These are phyloP conservation scores for Grammomys surdaster DNA, from an alignment of 2,113 vertebrate species.

Conservation along the genomic window DNA sequence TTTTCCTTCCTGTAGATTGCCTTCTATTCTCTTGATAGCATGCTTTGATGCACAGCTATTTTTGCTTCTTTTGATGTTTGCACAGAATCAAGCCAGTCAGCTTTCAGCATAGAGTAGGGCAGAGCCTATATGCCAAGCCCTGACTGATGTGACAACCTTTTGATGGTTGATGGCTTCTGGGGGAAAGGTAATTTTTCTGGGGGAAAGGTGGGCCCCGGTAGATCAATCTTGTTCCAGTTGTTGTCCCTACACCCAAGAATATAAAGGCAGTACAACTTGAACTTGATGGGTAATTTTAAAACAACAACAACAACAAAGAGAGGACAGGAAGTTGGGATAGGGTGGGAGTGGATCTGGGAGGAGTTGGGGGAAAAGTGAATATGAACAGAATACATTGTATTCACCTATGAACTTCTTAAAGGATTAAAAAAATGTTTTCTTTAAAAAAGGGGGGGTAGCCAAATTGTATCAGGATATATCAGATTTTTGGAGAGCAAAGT, in stretches of 20 bases:
- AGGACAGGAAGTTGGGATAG: not conserved
- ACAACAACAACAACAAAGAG: not conserved
- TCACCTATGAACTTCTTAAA: not conserved
- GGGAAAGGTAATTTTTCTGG: not conserved
- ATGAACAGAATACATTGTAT: not conserved
- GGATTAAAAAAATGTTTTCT: not conserved
- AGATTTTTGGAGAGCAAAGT: not conserved
- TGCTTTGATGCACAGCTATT: conserved; percentile 11
- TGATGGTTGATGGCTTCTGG: not conserved
- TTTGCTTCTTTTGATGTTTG: not conserved
- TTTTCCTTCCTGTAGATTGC: not conserved
- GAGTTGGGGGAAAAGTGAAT: not conserved
- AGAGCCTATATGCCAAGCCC: not conserved
- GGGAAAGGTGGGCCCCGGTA: not conserved
- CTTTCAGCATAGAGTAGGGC: not conserved
- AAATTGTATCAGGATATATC: not conserved
- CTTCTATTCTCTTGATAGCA: not conserved
- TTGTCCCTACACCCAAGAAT: not conserved
- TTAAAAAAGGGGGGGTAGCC: not conserved
- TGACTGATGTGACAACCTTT: not conserved
- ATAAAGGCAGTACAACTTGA: not conserved
- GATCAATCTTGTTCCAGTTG: not conserved
- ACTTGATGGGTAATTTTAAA: not conserved
- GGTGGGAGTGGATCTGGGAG: not conserved
- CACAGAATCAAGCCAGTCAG: not conserved